A percentile compares a stretch with the other conserved stretches of the same genome.
phyloP scores from a whole-genome alignment of 2,797 vertebrate species.

The Macroramphosus scolopax region DNA sequence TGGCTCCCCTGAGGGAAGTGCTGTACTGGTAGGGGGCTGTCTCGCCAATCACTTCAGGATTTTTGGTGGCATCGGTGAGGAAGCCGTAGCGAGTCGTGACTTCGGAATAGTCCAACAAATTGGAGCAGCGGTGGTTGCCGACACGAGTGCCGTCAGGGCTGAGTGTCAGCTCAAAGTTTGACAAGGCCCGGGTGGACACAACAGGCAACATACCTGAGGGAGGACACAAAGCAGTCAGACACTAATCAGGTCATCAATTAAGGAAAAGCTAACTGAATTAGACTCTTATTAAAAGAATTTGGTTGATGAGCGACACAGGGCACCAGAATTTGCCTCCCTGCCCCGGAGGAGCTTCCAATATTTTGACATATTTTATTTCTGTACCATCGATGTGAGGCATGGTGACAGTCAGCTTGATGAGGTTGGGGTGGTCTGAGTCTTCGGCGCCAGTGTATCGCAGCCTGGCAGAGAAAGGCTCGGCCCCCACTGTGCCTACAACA shows the following conservation, averaged over 20 bases:
- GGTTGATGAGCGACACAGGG: slow-evolving; percentile 7
- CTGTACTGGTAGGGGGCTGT: slow-evolving; percentile 90
- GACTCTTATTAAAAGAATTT: slow-evolving; percentile 15
- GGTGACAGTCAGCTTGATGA: slow-evolving; percentile 91
- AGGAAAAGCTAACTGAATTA: not conserved
- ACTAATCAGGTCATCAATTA: slow-evolving; percentile 43
- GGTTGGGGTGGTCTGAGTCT: slow-evolving; percentile 84
- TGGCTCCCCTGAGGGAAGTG: slow-evolving; percentile 77
- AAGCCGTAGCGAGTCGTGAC: slow-evolving; percentile 90
- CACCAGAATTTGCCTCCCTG: not conserved
- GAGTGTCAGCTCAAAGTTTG: slow-evolving; percentile 92
- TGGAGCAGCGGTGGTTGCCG: slow-evolving; percentile 94
- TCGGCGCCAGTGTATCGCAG: slow-evolving; percentile 89
- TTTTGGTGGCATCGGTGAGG: slow-evolving; percentile 83
- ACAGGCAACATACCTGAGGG: slow-evolving; percentile 90
- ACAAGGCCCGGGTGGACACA: slow-evolving; percentile 88
- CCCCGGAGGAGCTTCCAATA: no score
- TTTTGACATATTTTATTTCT: slow-evolving; percentile 1
- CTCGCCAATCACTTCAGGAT: slow-evolving; percentile 84
- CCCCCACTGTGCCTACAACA: slow-evolving; percentile 86
- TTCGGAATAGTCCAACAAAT: slow-evolving; percentile 88
- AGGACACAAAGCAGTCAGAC: no score
- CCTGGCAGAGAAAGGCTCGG: slow-evolving; percentile 94
- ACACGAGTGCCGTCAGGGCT: slow-evolving; percentile 92
- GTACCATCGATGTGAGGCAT: slow-evolving; percentile 95